Base-by-base conservation (phyloP, 1,140 invertebrate species). In the Tetragnatha versicolor region DNA sequence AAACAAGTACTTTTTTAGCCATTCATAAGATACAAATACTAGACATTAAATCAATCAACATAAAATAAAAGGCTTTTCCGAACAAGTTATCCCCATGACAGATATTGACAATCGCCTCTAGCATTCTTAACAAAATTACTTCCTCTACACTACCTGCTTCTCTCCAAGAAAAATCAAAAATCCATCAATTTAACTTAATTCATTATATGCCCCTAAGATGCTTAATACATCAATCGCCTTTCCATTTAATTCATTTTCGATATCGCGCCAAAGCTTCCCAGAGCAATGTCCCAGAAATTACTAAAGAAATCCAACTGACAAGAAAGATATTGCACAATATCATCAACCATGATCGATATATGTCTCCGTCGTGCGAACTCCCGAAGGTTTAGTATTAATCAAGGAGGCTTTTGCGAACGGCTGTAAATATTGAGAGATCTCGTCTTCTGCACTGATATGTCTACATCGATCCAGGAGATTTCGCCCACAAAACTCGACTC, bases 341-440 rank as follows among this genome's bases (percentile, higher is more conserved):
- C 63, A 66, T 66, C 63, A 66, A 45, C 63, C 20, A 10, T n/a
- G 27, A 66, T 66, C 63, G 39, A 66, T 66, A 66, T 42, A 66
- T 66, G 29, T 66, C 25, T 42, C 27, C 27, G 42, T 47, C 63
- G 4, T 47, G 39, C 49, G 39, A 66, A 49, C 25, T 45, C 25
- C 39, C 37, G 17, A 47, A 47, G 39, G 35, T 66, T 66, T 45
- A 66, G 63, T 66, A 66, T 66, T 66, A 66, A 66, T 66, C 63
- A 66, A 66, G 63, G 45, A n/a, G n/a, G 39, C 37, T n/a, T 22
- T 47, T 66, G 25, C 63, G 49, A 66, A 66, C 42, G 37, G 27
- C 63, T 66, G 63, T 27, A 66, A 66, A 66, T 66, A 66, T 66
- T 66, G 63, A 42, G 63, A 66, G 29, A 66, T 66, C 63, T 66